Evolutionary conservation across 2,888 invertebrate genomes (phyloP).

Genomic region (Carcina quercana): DNA sequence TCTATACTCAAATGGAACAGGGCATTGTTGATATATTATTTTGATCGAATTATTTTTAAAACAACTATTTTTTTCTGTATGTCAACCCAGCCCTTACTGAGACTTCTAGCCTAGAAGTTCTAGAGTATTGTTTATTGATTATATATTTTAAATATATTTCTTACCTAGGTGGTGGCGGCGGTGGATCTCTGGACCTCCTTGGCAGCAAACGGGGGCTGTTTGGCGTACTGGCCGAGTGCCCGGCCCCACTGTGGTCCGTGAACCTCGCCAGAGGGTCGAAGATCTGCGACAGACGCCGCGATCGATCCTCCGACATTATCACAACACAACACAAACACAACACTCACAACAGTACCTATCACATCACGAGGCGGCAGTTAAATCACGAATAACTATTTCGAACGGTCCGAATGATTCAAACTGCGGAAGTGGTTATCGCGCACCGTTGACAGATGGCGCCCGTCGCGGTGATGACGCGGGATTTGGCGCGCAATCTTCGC

Average conservation of each 20-base stretch:
- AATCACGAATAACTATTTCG: slow-evolving; percentile 57
- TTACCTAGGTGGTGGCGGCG: slow-evolving; percentile 67
- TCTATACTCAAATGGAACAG: too few relatives aligned
- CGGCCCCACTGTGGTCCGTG: slow-evolving; percentile 77
- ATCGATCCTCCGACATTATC: slow-evolving; percentile 78
- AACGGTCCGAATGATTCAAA: slow-evolving; percentile 52
- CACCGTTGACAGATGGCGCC: slow-evolving; percentile 50
- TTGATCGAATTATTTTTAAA: too few relatives aligned
- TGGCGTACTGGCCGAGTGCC: slow-evolving; percentile 76
- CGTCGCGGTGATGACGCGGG: slow-evolving; percentile 31
- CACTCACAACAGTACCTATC: slow-evolving; percentile 35
- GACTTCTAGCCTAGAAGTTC: too few relatives aligned
- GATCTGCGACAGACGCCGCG: slow-evolving; percentile 86
- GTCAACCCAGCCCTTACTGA: too few relatives aligned
- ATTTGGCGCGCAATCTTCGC: slow-evolving; percentile 53
- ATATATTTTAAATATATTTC: too few relatives aligned
- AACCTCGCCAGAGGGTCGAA: slow-evolving; percentile 87
- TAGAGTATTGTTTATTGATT: too few relatives aligned
- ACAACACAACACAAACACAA: slow-evolving; percentile 41
- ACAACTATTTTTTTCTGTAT: too few relatives aligned
- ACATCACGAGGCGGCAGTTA: slow-evolving; percentile 51
- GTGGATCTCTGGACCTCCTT: slow-evolving; percentile 65
- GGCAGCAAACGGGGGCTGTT: slow-evolving; percentile 83
- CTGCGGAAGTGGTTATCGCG: slow-evolving; percentile 39
- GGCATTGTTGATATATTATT: too few relatives aligned